Evolutionary conservation across 1,140 invertebrate species (phyloP).

Genomic region (Propsilocerus akamusi): DNA sequence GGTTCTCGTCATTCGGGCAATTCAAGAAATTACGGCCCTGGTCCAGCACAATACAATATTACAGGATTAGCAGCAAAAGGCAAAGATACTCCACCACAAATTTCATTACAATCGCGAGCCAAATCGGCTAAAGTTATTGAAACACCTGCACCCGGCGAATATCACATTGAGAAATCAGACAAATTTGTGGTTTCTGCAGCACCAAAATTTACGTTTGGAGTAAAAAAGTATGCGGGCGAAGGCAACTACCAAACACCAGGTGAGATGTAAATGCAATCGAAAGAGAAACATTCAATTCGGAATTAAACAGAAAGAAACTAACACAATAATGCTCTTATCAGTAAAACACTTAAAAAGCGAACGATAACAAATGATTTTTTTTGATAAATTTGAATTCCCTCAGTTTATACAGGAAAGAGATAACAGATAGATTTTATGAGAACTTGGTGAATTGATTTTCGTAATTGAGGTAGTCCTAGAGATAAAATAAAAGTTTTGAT

Average conservation of each 20-base stretch:
- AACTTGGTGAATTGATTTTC: conserved; percentile 8
- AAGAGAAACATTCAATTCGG: too few relatives aligned
- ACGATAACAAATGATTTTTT: too few relatives aligned
- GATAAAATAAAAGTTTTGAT: conserved; percentile 4
- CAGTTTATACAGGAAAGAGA: background rate
- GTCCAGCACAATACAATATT: conserved; percentile 72
- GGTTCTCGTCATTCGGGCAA: conserved; percentile 41
- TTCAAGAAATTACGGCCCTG: conserved; percentile 41
- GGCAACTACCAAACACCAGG: conserved; percentile 29
- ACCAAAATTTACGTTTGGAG: conserved; percentile 47
- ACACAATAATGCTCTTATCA: too few relatives aligned
- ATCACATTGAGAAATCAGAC: conserved; percentile 56
- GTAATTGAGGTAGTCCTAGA: too few relatives aligned
- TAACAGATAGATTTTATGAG: background rate
- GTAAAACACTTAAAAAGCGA: too few relatives aligned
- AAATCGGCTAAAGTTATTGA: conserved; percentile 48
- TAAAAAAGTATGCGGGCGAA: conserved; percentile 27
- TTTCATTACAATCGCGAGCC: conserved; percentile 55
- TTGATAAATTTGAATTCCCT: too few relatives aligned
- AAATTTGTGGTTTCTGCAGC: conserved; percentile 42
- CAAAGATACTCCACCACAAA: conserved; percentile 39
- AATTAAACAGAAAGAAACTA: too few relatives aligned
- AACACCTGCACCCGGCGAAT: conserved; percentile 66
- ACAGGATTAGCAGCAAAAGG: conserved; percentile 66
- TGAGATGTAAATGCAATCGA: too few relatives aligned